Percentiles rank a stretch among this genome's conserved stretches.
These are phyloP conservation scores for Phenacoccus solenopsis DNA, from an alignment of 1,140 invertebrate genomes.

Conservation along the genomic window DNA sequence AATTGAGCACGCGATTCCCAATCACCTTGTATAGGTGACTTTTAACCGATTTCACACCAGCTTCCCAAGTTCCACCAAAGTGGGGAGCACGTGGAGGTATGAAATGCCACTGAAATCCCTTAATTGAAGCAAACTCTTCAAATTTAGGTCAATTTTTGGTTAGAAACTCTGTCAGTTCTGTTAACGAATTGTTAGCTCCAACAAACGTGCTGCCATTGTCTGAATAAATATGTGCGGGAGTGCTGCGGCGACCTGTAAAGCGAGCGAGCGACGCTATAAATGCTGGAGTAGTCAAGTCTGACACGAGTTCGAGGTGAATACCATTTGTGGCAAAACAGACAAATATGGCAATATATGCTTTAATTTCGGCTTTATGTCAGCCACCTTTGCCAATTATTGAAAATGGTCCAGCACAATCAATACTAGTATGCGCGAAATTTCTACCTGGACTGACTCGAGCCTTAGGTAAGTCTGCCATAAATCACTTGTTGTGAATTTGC, in stretches of 20 bases:
- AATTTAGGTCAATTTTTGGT: background rate
- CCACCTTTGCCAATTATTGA: too few species aligned
- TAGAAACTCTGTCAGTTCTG: slow-evolving; percentile 19
- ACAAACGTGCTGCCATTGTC: slow-evolving; percentile 34
- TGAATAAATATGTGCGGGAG: slow-evolving; percentile 27
- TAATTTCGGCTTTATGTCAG: too few species aligned
- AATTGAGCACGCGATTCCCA: slow-evolving; percentile 22
- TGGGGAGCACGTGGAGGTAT: slow-evolving; percentile 28
- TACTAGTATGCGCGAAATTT: too few species aligned
- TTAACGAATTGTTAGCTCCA: slow-evolving; percentile 27
- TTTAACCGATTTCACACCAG: slow-evolving; percentile 30
- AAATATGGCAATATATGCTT: too few species aligned
- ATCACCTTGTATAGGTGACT: slow-evolving; percentile 27
- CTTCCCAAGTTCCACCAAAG: slow-evolving; percentile 31
- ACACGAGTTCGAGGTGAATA: slow-evolving; percentile 32
- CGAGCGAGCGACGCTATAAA: slow-evolving; percentile 29
- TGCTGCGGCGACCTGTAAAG: slow-evolving; percentile 29
- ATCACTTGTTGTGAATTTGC: too few species aligned
- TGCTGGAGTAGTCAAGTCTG: slow-evolving; percentile 27
- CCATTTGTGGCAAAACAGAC: slow-evolving; percentile 30
- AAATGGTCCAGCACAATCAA: too few species aligned
- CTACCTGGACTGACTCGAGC: too few species aligned
- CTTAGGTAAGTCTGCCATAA: too few species aligned
- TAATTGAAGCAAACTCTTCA: background rate
- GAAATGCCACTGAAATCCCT: slow-evolving; percentile 28